A percentile compares a stretch with the other conserved stretches of the same genome.
Evolutionary conservation across 2,888 invertebrate genomes (phyloP).

Genomic region (Athrips mouffetella): DNA sequence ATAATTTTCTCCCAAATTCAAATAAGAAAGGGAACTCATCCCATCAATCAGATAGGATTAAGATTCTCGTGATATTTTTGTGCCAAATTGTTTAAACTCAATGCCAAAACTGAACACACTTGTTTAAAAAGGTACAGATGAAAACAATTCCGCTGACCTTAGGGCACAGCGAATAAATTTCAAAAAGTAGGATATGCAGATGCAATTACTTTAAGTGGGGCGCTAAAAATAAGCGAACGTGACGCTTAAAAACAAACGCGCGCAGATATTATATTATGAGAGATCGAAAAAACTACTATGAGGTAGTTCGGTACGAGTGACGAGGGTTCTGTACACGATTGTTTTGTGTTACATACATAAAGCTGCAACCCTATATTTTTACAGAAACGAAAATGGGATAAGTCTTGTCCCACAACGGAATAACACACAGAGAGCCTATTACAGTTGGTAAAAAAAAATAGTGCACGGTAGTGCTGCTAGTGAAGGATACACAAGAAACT

Average conservation of each 20-base stretch:
- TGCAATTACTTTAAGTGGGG: conserved; percentile 1
- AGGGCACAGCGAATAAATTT: background rate
- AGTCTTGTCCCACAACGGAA: too few relatives aligned
- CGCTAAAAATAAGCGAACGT: background rate
- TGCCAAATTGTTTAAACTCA: conserved; percentile 1
- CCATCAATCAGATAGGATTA: background rate
- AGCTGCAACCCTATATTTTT: too few relatives aligned
- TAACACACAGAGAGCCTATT: too few relatives aligned
- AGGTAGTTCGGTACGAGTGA: background rate
- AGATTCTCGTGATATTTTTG: background rate
- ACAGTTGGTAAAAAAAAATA: too few relatives aligned
- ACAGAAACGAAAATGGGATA: too few relatives aligned
- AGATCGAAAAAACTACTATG: background rate
- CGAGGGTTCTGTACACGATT: background rate
- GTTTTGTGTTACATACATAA: too few relatives aligned
- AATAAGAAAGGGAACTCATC: background rate
- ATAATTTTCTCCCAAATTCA: background rate
- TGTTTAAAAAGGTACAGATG: background rate
- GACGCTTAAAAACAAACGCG: background rate
- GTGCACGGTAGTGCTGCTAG: too few relatives aligned
- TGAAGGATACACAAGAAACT: too few relatives aligned
- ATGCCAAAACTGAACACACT: background rate
- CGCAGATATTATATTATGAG: background rate
- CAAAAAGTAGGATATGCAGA: conserved; percentile 3
- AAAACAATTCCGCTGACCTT: background rate